Conservation (phyloP, 1,140 invertebrate genomes). For the Campodea augens region DNA sequence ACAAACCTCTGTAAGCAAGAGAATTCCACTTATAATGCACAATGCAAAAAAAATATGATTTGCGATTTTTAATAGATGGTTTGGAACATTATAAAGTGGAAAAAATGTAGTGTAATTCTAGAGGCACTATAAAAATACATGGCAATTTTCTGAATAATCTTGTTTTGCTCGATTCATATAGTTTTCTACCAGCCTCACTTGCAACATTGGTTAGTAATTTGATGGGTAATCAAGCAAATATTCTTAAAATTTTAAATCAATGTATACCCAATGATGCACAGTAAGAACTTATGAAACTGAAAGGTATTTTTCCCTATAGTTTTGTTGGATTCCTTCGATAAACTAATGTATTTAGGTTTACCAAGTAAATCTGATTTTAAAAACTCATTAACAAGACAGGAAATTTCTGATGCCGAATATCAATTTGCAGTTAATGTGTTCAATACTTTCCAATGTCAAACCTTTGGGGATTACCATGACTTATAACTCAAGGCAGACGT, state of each 20-base stretch:
- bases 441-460: background rate
- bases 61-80: background rate
- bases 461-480: background rate
- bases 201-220: background rate
- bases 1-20: background rate
- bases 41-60: background rate
- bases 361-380: background rate
- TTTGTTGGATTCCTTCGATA: background rate
- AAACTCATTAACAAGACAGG: background rate
- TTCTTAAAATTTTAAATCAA: background rate
- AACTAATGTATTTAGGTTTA: background rate
- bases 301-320: background rate
- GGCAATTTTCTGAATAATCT: background rate
- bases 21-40: background rate
- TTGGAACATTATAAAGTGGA: background rate
- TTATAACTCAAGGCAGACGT: background rate
- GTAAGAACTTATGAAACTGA: background rate
- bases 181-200: background rate
- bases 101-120: no score
- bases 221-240: background rate
- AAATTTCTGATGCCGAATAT: background rate
- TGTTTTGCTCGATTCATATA: background rate
- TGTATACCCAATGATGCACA: background rate
- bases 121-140: background rate
- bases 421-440: background rate